Conservation (phyloP, 2,888 invertebrate genomes). For the Siphlonurus alternatus region DNA sequence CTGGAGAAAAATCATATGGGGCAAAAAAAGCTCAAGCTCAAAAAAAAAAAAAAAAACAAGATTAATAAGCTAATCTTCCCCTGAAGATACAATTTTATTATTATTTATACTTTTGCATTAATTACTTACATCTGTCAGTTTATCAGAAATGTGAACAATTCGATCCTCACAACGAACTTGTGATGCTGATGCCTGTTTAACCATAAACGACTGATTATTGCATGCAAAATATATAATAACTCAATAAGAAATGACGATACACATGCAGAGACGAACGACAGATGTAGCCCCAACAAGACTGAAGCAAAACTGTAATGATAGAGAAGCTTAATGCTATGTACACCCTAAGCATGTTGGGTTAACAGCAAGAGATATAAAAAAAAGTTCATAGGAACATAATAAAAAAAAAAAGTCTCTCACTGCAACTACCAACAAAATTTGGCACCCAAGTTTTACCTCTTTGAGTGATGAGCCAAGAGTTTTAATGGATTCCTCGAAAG, state of each 20-base stretch:
- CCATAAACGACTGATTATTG: slow-evolving; percentile 12
- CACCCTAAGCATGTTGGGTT: neutral
- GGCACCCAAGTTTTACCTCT: slow-evolving; percentile 52
- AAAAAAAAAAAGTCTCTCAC: too few relatives aligned
- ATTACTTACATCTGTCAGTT: slow-evolving; percentile 53
- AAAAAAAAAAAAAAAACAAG: too few relatives aligned
- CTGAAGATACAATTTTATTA: too few relatives aligned
- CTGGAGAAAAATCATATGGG: too few relatives aligned
- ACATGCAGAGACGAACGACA: neutral
- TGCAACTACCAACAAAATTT: neutral
- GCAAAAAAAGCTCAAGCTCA: too few relatives aligned
- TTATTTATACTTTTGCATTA: too few relatives aligned
- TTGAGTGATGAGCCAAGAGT: slow-evolving; percentile 73
- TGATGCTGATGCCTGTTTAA: slow-evolving; percentile 46
- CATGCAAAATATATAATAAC: slow-evolving; percentile 10
- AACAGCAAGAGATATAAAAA: too few relatives aligned
- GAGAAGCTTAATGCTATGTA: slow-evolving; percentile 2
- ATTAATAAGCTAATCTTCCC: too few relatives aligned
- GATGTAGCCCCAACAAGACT: neutral
- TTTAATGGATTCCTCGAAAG: slow-evolving; percentile 81
- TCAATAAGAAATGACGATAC: neutral
- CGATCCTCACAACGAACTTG: slow-evolving; percentile 56
- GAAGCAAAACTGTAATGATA: neutral
- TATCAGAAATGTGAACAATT: slow-evolving; percentile 53
- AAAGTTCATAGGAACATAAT: too few relatives aligned